Evolutionary conservation across 92 coral and sea anemone genomes (phyloP), one percentile per base, ranked within the genome.

Genomic region (Zoanthus sociatus): DNA sequence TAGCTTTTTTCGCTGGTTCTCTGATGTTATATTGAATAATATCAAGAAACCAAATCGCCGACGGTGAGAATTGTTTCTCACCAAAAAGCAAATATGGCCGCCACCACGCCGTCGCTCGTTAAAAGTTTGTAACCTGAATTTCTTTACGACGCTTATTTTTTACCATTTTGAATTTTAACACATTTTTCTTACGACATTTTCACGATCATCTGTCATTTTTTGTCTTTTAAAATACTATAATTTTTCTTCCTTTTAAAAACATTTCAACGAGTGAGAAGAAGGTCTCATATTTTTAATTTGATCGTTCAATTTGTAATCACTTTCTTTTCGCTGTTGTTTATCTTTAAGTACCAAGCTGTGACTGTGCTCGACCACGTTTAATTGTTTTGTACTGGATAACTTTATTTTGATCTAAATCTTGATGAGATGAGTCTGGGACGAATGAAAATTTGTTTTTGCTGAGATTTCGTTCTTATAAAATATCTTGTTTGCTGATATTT

Each of bases 51-150:
- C 6, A 17, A 54, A 77, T 47, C 42, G 44, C 46, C 66, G 48
- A 17, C 6, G 7, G 9, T 20, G 37, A 47, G 44, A 81, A 46
- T 58, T 45, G 31, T 47, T 18, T 47, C 21, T 76, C 50, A 4
- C 60, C 46, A 66, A 73, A 81, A 42, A 68, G 9, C 71, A 81
- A 66, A 78, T 51, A 81, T 81, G 85, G 85, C 85, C 45, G 75
- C 85, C 33, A 17, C 85, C 75, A 81, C 64, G 85, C 63, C 74
- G 75, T 42, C 56, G 44, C 44, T 81, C 85, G 56, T 81, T 63
- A 66, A 46, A 67, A 63, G 12, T 13, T 18, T 53, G 44, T 17
- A 17, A 79, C 7, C 16, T 47, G 20, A 64, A 31, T 67, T 77
- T 77, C 68, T 77, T 45, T 63, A 17, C 58, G 73, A 81, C 0